Evolutionary conservation across 2,797 vertebrate genomes (phyloP), one percentile per base, ranked within the genome.

Genomic region (Macroramphosus scolopax): DNA sequence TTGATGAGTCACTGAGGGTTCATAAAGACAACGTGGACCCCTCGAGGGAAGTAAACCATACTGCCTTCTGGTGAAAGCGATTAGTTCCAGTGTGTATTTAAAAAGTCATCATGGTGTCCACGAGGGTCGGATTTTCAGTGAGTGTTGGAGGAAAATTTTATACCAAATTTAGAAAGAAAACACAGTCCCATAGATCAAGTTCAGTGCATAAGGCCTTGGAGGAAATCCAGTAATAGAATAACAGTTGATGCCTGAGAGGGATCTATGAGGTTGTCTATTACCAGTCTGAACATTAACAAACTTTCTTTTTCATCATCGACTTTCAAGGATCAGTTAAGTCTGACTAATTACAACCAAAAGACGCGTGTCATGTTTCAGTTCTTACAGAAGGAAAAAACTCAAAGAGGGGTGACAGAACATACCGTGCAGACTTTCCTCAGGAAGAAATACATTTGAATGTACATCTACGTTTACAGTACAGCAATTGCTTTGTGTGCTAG

Each of bases 151-250:
- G 7, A 64, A 32, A 51, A n/a, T 74, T 75, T 77, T 57, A 65
- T 49, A 26, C 67, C 57, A 75, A 65, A 71, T 72, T 75, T 71
- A 71, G 68, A 78, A 74, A 56, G 76, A 78, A 83, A 80, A 80
- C 56, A 75, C 3, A 31, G 52, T 38, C 39, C 24, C 33, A 32
- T 37, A 34, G 72, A 72, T 76, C 71, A 65, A 29, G 33, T 71
- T 74, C 8, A 72, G 72, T 65, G 72, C 68, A 66, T 37, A 75
- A 69, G 73, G n/a, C n/a, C n/a, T n/a, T n/a, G n/a, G n/a, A n/a
- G n/a, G n/a, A 65, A 75, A 80, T 54, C 46, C 43, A 62, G 45
- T 67, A 56, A 68, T 65, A 71, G 38, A 77, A 75, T 55, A 81
- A 72, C 60, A 74, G 59, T 43, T 55, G 48, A 63, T 44, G 42